Conservation (phyloP, 2,797 vertebrate species). For the Smutsia gigantea region DNA sequence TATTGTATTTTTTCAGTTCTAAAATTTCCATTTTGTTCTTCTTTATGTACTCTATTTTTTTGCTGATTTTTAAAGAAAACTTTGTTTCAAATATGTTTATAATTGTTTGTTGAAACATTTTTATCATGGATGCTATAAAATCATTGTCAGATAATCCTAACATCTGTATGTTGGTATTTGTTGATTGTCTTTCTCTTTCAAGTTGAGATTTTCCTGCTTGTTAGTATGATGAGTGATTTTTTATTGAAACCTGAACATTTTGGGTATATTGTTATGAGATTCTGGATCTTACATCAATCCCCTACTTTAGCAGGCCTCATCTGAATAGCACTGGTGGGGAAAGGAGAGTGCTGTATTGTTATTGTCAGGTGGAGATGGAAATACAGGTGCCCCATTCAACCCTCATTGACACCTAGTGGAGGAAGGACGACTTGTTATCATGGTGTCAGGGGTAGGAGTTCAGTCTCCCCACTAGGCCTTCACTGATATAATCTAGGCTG, state of each 20-base stretch:
- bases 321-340: neutral
- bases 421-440: neutral
- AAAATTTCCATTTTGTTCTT: neutral
- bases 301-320: neutral
- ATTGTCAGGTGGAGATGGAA: too few species aligned
- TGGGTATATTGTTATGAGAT: neutral
- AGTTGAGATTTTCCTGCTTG: neutral
- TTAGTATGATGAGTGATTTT: neutral
- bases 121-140: neutral
- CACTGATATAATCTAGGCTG: neutral
- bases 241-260: neutral
- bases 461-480: neutral
- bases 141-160: neutral
- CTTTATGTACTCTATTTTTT: neutral
- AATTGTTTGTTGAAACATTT: neutral
- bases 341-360: neutral
- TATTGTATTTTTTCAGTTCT: slow-evolving; percentile 28
- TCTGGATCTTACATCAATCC: neutral
- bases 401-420: fast-evolving
- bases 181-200: neutral
- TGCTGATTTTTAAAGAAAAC: neutral
- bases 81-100: neutral
- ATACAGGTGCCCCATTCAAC: neutral
- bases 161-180: neutral
- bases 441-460: neutral